Percentiles rank a stretch among this genome's conserved stretches.
These are phyloP conservation scores for Herpailurus yagouaroundi DNA, from an alignment of 2,113 vertebrate genomes.

Conservation along the genomic window DNA sequence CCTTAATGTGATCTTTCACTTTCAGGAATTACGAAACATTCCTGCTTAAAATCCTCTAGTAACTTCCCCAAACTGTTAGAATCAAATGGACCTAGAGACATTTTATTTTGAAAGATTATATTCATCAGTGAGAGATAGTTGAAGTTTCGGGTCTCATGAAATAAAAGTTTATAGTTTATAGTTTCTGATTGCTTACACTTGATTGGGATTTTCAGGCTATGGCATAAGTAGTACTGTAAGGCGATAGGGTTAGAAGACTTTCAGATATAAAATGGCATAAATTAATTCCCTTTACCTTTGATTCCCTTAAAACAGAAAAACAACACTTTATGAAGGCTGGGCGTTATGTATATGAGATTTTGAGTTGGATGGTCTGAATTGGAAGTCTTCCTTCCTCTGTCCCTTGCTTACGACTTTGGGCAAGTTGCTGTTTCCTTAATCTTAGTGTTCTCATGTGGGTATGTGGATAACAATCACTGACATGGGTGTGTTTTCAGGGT, in stretches of 20 bases:
- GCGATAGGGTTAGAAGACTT: neutral
- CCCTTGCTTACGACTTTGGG: neutral
- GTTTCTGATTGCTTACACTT: neutral
- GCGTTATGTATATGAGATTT: neutral
- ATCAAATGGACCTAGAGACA: neutral
- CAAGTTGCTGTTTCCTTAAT: neutral
- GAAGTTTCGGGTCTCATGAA: neutral
- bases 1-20: neutral
- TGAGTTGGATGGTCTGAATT: neutral
- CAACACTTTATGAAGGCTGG: neutral
- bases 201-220: conserved; percentile 35
- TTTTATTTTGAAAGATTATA: neutral
- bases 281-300: neutral
- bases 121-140: neutral
- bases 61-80: neutral
- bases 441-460: neutral
- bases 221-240: conserved; percentile 14
- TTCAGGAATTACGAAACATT: neutral
- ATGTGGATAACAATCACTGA: neutral
- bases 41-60: neutral
- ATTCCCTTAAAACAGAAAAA: neutral
- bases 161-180: neutral
- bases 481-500: neutral
- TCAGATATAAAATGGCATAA: conserved; percentile 3
- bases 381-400: neutral